Base-by-base conservation (phyloP, 2,113 vertebrate genomes). In the Paralichthys olivaceus region DNA sequence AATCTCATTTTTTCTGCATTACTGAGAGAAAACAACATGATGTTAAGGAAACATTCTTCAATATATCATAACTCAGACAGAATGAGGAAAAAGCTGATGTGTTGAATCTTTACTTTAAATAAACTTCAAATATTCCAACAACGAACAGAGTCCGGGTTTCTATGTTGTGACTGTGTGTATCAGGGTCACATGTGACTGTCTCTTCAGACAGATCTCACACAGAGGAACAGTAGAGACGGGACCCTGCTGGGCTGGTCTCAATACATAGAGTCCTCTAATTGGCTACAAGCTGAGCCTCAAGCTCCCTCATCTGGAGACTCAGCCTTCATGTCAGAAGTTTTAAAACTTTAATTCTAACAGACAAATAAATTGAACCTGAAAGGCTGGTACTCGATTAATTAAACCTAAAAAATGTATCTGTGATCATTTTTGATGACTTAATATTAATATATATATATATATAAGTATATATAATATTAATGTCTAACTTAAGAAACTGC, bases 251-350 rank as follows among this genome's bases (percentile, higher is more conserved):
- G 68, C 47, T 17, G 37, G 22, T 68, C 55, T 67, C 66, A 76
- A 60, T 8, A n/a, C 20, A 19, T 13, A 15, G 22, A 25, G 14
- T 0, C 7, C 57, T 77, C 20, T 83, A 75, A 77, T 70, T 84
- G 81, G 53, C 67, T 22, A 20, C 47, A 61, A 45, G 45, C 66
- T 84, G 59, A 77, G 77, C 67, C 72, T 84, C 66, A 86, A 81
- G 87, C 90, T 91, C 88, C 87, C 87, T 90, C 89, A 67, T 83
- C 90, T 91, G 89, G 86, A 90, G 80, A 77, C 58, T 78, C 61
- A 25, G 40, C 26, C 15, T 66, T 69, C 7, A 53, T 12, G 67
- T 73, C 61, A 69, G 32, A 56, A 37, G 51, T 15, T 51, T 32
- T 69, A 5, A 75, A 59, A 62, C 60, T 25, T 17, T 14, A 1